phyloP scores from a whole-genome alignment of 1,140 invertebrate species.

The Ylistrum balloti region DNA sequence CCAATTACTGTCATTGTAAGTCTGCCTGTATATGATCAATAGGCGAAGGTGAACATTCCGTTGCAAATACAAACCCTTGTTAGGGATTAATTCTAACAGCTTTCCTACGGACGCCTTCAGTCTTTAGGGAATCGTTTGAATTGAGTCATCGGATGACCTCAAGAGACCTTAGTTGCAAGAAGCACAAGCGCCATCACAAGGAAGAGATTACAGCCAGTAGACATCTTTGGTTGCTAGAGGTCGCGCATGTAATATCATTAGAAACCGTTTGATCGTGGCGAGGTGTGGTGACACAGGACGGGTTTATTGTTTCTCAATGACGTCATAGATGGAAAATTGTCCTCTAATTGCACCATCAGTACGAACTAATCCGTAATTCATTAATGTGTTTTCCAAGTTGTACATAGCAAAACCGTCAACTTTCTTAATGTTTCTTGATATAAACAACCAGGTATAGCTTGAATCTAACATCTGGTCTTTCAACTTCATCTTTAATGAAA shows the following conservation, averaged over 20 bases:
- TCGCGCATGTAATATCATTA: conserved; percentile 8
- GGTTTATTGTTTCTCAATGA: neutral
- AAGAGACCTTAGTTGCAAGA: neutral
- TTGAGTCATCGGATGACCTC: neutral
- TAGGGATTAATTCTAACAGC: neutral
- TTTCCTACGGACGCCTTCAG: neutral
- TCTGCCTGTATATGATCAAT: conserved; percentile 16
- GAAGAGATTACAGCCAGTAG: neutral
- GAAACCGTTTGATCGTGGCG: neutral
- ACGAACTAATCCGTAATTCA: neutral
- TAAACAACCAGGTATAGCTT: neutral
- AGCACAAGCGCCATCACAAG: neutral
- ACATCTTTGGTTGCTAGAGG: conserved; percentile 10
- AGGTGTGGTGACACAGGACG: neutral
- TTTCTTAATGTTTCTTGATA: neutral
- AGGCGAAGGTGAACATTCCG: conserved; percentile 30
- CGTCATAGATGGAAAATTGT: neutral
- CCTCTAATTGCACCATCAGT: neutral
- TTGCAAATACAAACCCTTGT: conserved; percentile 11
- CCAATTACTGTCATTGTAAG: conserved; percentile 13
- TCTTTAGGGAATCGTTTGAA: neutral
- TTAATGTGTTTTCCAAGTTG: neutral
- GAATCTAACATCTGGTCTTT: too few species aligned
- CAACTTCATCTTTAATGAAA: too few species aligned
- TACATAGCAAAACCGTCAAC: neutral